Evolutionary conservation across 2,797 vertebrate species (phyloP), one percentile per base, ranked within the genome.

Genomic region (Rhadinocentrus ornatus): DNA sequence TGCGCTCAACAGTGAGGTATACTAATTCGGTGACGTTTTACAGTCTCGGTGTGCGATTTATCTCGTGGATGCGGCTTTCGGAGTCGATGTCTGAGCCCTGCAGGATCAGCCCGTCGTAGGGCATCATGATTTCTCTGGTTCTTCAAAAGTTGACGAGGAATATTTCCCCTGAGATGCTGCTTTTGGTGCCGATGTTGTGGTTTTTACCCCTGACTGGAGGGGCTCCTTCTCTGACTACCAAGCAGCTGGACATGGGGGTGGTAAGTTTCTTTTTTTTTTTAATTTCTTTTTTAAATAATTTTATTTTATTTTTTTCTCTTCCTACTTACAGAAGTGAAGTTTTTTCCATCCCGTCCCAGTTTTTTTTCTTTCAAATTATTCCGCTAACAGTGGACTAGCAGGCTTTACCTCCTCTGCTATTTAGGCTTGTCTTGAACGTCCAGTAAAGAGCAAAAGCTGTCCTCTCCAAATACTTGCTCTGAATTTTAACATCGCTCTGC

Each of bases 171-270:
- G 90, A 91, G 85, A 77, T 84, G 70, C 75, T 83, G 69, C 71
- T 90, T 55, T n/a, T 94, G 82, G 52, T 94, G 76, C 89, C 71
- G 15, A 62, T 93, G 7, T 66, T 93, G 68, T 93, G 90, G 58
- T 68, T 91, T 71, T 71, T 92, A 54, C 86, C 90, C 62, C 82
- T 81, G 83, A 86, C 78, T 26, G 82, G 75, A 73, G 93, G 91
- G 69, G 94, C 93, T 83, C 94, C 94, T 4, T 90, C 93, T 57
- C 72, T 88, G 50, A 86, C 86, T 2, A 76, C 89, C 10, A 90
- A 93, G 70, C 92, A 94, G 90, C 88, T 93, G 92, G 93, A 94
- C 86, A 93, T 83, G 69, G 93, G 92, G 85, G 91, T 93, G 93
- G 93, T 94, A 88, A 92, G 93, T 93, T 86, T 4, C 66, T 37